Evolutionary conservation across 1,140 invertebrate genomes (phyloP).

Genomic region (Cotesia glomerata): DNA sequence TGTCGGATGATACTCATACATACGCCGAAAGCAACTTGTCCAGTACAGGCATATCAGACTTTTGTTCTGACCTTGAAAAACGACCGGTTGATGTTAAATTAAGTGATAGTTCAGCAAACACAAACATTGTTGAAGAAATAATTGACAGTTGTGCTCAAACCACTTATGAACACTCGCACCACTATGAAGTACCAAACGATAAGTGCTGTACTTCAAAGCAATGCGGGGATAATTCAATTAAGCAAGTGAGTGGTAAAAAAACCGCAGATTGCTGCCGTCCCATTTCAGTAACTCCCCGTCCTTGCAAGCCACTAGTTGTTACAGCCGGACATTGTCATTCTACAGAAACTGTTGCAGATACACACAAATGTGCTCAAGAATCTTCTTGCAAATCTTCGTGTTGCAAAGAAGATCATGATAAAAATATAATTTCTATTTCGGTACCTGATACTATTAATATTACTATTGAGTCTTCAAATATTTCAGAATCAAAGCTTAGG

Average conservation of each 20-base stretch:
- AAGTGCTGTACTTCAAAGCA: slow-evolving; percentile 14
- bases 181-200: neutral
- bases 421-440: slow-evolving; percentile 50
- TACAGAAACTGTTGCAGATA: neutral
- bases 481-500: slow-evolving; percentile 48
- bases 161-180: slow-evolving; percentile 15
- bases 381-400: neutral
- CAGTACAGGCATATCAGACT: slow-evolving; percentile 35
- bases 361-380: neutral
- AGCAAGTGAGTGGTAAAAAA: neutral
- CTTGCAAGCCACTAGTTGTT: neutral
- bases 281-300: neutral
- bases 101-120: slow-evolving; percentile 46
- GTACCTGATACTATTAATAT: slow-evolving; percentile 53
- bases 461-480: slow-evolving; percentile 48
- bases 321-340: neutral
- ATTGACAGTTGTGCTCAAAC: slow-evolving; percentile 31
- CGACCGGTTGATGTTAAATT: slow-evolving; percentile 20
- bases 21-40: slow-evolving; percentile 44
- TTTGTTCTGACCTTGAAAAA: slow-evolving; percentile 21
- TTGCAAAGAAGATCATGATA: slow-evolving; percentile 31
- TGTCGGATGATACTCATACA: slow-evolving; percentile 46
- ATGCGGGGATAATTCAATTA: slow-evolving; percentile 9
- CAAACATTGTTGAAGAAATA: slow-evolving; percentile 11
- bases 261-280: neutral